phyloP scores from a whole-genome alignment of 2,888 invertebrate genomes.

The Dysmachus trigonus region DNA sequence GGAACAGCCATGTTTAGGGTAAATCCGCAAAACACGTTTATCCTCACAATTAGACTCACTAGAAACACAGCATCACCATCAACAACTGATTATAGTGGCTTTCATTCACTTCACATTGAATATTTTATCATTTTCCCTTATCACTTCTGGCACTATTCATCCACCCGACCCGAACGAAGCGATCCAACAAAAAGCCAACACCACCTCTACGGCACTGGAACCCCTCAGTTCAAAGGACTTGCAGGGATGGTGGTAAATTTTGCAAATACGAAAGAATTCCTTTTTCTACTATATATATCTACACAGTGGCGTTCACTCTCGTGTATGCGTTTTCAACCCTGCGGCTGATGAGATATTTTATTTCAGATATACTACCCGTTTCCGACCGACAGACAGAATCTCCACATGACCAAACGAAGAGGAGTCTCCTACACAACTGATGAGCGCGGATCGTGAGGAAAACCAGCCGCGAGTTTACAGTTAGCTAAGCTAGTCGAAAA shows the following conservation, averaged over 20 bases:
- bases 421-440: background rate
- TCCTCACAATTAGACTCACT: conserved; percentile 15
- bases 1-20: conserved; percentile 50
- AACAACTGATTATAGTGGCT: conserved; percentile 35
- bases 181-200: background rate
- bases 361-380: background rate
- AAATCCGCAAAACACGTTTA: conserved; percentile 16
- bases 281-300: background rate
- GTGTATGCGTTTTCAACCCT: background rate
- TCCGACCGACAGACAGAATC: background rate
- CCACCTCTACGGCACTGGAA: background rate
- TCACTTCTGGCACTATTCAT: conserved; percentile 17
- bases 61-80: conserved; percentile 42
- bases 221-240: background rate
- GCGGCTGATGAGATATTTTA: background rate
- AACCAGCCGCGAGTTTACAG: background rate
- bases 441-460: background rate
- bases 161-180: background rate
- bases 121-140: conserved; percentile 43
- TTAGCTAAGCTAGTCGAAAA: background rate
- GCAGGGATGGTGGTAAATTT: background rate
- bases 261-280: background rate
- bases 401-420: background rate
- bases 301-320: background rate
- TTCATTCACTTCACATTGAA: conserved; percentile 36